Evolutionary conservation across 2,888 invertebrate genomes (phyloP), one percentile per base, ranked within the genome.

Genomic region (Mechanitis mazaeus): DNA sequence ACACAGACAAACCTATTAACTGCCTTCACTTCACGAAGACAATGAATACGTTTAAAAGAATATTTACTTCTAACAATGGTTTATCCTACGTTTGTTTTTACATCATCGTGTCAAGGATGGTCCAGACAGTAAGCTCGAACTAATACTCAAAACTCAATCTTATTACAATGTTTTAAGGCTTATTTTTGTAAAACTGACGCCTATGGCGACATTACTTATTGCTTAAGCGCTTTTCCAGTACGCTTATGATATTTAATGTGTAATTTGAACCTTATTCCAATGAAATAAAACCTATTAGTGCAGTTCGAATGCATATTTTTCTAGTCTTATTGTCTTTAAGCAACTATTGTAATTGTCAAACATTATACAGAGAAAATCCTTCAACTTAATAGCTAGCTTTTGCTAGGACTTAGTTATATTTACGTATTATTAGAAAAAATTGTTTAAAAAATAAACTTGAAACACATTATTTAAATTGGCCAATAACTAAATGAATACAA

Each of bases 21-120:
- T 63, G 54, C 45, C 46, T 63, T 63, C 54, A 46, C 63, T 59
- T 56, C 45, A 53, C 55, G 58, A 64, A 64, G 56, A 64, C 56
- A 58, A 56, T 55, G 50, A 65, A 61, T 61, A 61, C 61, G 45
- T 58, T 61, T 58, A 56, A 60, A 56, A 56, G 33, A 58, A 53
- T 60, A 58, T 63, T 54, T 58, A 58, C 59, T 45, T 54, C 45
- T 56, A 59, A 59, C 62, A 63, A 64, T 58, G 35, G 54, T 45
- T 42, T 54, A 56, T 55, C 58, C 60, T 53, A 57, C 61, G 61
- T 61, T 63, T 63, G 47, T 61, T 35, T 53, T 64, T 55, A 59
- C 61, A 60, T 64, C 64, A 61, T 67, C 65, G 60, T 69, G 71
- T 71, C 70, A 72, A 71, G 71, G 71, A 67, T 63, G 53, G 64